Base-by-base conservation (phyloP, 92 coral and sea anemone genomes). In the Pocillopora meandrina region DNA sequence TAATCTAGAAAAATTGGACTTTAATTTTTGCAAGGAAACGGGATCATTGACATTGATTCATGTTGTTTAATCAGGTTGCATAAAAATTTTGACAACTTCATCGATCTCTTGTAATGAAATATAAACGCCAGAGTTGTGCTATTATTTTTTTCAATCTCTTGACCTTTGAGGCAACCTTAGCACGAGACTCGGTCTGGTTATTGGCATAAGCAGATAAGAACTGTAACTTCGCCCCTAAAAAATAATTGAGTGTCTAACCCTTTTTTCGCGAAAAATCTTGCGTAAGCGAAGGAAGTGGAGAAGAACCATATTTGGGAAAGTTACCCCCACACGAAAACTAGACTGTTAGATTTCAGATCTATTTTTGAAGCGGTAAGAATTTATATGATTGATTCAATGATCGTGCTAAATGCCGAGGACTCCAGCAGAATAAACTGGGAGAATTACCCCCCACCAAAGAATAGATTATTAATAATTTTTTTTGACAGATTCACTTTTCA, bases 51-150 rank as follows among this genome's bases (percentile, higher is more conserved):
- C 9, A 16, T 21, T 16, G 47, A 56, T 81, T 19, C 60, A 26
- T 12, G 33, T 9, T 58, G 14, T 34, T 33, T 33, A 60, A 36
- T 3, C 23, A 57, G 56, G 58, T 34, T 20, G 7, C 67, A 47
- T 19, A 21, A 31, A 33, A 26, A 56, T 69, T 81, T 70, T 77
- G 57, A 71, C 56, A 81, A 67, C 72, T 81, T 81, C 73, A 70
- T 79, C 83, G 18, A 35, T 65, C 74, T 65, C 56, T 49, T 65
- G 74, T n/a, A 34, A 65, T 18, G 66, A 31, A 18, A 72, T 20
- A 79, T 52, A 68, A 55, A 47, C n/a, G 75, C 56, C 62, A 56
- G 65, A 52, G 26, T 65, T 17, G 31, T 69, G 7, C 14, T 68
- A 10, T 68, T 23, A 23, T 7, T 80, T 65, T 56, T 16, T 61